Evolutionary conservation across 2,113 vertebrate genomes (phyloP).

Genomic region (Bothrops jararaca): DNA sequence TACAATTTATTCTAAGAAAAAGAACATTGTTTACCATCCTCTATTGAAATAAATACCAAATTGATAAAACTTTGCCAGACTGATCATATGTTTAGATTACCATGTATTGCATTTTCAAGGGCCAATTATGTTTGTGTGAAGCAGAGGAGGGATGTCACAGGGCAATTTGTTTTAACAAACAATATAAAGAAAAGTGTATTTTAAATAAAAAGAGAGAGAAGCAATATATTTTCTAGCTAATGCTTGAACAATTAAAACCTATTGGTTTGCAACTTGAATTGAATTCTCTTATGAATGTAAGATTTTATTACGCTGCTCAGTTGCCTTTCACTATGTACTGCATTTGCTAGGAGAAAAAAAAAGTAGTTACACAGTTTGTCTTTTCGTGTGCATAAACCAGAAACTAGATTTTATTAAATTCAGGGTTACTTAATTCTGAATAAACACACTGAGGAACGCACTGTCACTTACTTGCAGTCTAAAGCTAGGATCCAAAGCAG

Average conservation of each 20-base stretch:
- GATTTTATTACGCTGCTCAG: background rate
- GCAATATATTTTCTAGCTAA: background rate
- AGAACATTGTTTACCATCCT: background rate
- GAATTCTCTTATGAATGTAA: background rate
- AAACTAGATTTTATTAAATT: background rate
- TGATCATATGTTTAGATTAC: fast-evolving
- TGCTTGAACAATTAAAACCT: background rate
- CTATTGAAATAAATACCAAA: background rate
- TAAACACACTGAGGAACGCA: background rate
- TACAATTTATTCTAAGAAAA: background rate
- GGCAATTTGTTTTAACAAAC: background rate
- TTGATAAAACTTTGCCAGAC: background rate
- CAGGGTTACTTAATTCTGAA: background rate
- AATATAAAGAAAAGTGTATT: background rate
- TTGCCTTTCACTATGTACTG: background rate
- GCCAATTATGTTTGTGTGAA: background rate
- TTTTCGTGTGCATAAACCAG: background rate
- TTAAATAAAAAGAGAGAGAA: background rate
- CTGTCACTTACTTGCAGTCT: background rate
- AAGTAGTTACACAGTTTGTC: background rate
- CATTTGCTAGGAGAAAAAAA: background rate
- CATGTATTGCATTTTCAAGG: background rate
- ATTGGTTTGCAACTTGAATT: background rate
- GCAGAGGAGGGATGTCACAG: background rate
- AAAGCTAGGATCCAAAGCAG: background rate